Evolutionary conservation across 2,113 vertebrate genomes (phyloP).

Genomic region (Xiphophorus maculatus): DNA sequence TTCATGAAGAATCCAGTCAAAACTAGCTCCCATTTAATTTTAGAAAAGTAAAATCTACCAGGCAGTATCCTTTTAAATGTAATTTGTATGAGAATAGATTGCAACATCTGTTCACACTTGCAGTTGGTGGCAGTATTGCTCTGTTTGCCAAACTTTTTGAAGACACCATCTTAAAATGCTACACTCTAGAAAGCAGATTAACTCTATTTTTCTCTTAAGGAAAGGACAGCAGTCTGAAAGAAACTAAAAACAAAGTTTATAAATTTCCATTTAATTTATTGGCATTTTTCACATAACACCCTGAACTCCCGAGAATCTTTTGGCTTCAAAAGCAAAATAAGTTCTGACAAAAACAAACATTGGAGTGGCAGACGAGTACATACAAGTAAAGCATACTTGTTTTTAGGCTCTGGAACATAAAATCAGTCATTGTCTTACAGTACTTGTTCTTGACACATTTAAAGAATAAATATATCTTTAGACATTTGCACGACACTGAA

Average conservation of each 20-base stretch:
- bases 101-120: no score
- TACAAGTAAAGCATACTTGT: constrained; percentile 62
- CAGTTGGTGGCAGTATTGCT: no score
- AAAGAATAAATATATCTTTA: constrained; percentile 73
- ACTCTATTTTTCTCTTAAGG: no score
- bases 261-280: constrained; percentile 76
- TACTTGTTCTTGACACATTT: constrained; percentile 60
- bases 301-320: constrained; percentile 72
- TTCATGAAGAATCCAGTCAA: no score
- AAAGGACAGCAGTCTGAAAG: neutral
- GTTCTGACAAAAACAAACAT: constrained; percentile 48
- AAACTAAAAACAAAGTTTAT: neutral
- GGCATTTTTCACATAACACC: constrained; percentile 71
- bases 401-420: constrained; percentile 67
- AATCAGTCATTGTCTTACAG: constrained; percentile 65
- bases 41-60: no score
- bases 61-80: no score
- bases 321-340: constrained; percentile 69
- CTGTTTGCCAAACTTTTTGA: no score
- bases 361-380: constrained; percentile 67
- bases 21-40: no score
- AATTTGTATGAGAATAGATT: no score
- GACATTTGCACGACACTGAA: constrained; percentile 65
- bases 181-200: no score
- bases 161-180: no score